phyloP scores from a whole-genome alignment of 2,797 vertebrate species.

The Dendrocincla fuliginosa region DNA sequence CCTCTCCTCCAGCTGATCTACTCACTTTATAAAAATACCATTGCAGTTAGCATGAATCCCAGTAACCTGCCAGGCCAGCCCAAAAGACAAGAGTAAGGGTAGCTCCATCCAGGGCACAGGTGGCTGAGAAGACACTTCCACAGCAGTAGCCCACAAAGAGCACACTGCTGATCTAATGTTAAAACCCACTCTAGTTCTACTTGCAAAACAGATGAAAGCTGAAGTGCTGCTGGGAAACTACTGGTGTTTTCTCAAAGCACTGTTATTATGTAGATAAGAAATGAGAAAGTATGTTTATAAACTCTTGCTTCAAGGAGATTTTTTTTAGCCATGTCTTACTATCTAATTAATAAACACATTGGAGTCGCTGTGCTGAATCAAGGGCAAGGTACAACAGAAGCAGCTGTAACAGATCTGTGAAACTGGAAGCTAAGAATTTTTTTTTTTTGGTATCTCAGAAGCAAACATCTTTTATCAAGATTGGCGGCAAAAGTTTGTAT shows the following conservation, averaged over 20 bases:
- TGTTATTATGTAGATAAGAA: neutral
- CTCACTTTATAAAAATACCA: accelerated
- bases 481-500: neutral
- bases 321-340: neutral
- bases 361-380: neutral
- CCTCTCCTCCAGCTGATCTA: neutral
- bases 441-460: neutral
- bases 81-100: neutral
- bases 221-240: neutral
- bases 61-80: neutral
- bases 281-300: neutral
- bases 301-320: neutral
- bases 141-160: neutral
- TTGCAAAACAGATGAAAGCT: neutral
- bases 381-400: neutral
- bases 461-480: neutral
- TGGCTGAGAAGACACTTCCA: neutral
- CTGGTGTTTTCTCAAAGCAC: neutral
- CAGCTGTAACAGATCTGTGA: neutral
- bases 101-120: neutral
- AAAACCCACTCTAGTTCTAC: neutral
- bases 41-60: neutral
- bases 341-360: neutral
- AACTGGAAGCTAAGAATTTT: neutral
- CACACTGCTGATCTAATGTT: accelerated